Evolutionary conservation across 1,140 invertebrate genomes (phyloP).

Genomic region (Cydia amplana): DNA sequence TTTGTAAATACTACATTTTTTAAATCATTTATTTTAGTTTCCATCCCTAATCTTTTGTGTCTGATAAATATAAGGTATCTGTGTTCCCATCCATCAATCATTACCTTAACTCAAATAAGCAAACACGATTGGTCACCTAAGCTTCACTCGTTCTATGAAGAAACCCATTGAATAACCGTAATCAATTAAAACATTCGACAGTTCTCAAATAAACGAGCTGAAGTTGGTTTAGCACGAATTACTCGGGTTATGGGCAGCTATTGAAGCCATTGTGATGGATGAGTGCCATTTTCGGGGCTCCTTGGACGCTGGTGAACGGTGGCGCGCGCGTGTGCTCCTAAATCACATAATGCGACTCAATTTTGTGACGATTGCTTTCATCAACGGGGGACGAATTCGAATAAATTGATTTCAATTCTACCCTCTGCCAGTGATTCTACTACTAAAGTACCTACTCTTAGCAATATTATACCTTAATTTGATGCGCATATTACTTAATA

Average conservation of each 20-base stretch:
- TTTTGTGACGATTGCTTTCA: not conserved
- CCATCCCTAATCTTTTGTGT: too few relatives aligned
- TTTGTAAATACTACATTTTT: too few relatives aligned
- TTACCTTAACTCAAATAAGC: not conserved
- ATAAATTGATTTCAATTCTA: not conserved
- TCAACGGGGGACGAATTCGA: not conserved
- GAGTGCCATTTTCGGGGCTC: not conserved
- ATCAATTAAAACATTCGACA: conserved; percentile 31
- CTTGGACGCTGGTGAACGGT: not conserved
- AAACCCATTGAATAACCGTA: conserved; percentile 8
- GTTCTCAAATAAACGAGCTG: conserved; percentile 19
- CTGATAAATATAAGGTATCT: too few relatives aligned
- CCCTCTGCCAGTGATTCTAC: too few relatives aligned
- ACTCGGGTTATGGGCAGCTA: conserved; percentile 12
- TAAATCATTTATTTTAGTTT: too few relatives aligned
- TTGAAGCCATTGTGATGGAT: conserved; percentile 26
- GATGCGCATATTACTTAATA: too few relatives aligned
- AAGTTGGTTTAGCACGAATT: conserved; percentile 28
- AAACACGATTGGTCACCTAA: conserved; percentile 4
- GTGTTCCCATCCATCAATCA: too few relatives aligned
- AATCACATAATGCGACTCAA: not conserved
- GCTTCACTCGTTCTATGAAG: not conserved
- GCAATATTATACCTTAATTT: too few relatives aligned
- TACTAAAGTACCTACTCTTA: too few relatives aligned
- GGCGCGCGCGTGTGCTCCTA: not conserved